A percentile compares a stretch with the other conserved stretches of the same genome.
Conservation (phyloP, 2,888 invertebrate species). For the Leucophenga montana region DNA sequence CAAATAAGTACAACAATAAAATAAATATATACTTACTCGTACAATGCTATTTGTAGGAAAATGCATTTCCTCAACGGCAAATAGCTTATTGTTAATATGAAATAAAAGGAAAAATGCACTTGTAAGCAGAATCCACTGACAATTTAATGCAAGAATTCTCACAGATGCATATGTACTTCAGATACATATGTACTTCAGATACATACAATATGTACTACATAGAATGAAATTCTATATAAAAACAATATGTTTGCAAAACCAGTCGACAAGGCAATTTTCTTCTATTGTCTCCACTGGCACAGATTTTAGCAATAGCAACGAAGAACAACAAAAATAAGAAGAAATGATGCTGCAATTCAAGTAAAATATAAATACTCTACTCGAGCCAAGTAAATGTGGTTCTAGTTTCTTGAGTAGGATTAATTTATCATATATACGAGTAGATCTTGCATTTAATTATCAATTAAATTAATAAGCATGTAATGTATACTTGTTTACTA, state of each 20-base stretch:
- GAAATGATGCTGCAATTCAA: neutral
- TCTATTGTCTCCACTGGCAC: conserved; percentile 17
- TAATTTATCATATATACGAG: too few species aligned
- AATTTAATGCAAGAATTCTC: conserved; percentile 19
- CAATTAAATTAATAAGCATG: too few species aligned
- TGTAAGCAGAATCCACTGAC: conserved; percentile 14
- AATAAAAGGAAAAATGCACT: conserved; percentile 13
- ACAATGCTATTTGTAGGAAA: neutral
- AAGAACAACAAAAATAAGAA: neutral
- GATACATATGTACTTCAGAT: too few species aligned
- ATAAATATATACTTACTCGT: too few species aligned
- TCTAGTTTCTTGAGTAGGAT: too few species aligned
- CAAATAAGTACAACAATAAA: neutral
- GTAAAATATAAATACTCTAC: too few species aligned
- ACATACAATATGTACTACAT: neutral
- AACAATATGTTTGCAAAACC: conserved; percentile 1
- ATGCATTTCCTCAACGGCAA: conserved; percentile 20
- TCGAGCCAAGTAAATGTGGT: too few species aligned
- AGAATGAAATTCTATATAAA: neutral
- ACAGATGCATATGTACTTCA: neutral
- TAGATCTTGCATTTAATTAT: too few species aligned
- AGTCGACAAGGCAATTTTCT: conserved; percentile 23
- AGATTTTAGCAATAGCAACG: conserved; percentile 15
- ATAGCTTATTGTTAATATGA: conserved; percentile 18
- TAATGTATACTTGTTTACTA: too few species aligned